Conservation (phyloP, 1,140 invertebrate species). For the Euborellia annulipes region DNA sequence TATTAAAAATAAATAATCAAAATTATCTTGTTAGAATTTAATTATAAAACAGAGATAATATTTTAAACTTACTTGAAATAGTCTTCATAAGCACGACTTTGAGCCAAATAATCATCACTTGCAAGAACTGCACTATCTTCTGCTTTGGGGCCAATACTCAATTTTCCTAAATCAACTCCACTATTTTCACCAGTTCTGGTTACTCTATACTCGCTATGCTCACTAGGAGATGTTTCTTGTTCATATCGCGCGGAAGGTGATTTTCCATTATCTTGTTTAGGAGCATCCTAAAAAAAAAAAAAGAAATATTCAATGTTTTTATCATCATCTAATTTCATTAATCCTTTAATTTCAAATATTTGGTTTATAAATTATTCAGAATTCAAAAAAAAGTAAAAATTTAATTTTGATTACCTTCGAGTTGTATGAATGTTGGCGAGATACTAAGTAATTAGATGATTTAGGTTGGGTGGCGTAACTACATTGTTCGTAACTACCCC, state of each 20-base stretch:
- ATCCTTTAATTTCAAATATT: neutral
- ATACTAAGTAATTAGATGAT: constrained; percentile 20
- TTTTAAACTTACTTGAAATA: constrained; percentile 22
- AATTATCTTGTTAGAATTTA: no score
- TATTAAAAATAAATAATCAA: no score
- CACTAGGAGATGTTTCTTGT: no score
- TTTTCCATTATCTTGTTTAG: neutral
- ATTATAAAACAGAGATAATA: no score
- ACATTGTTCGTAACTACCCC: constrained; percentile 32
- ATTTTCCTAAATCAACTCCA: neutral
- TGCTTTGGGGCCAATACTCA: neutral
- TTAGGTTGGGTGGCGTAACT: constrained; percentile 25
- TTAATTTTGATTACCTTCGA: neutral
- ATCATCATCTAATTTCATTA: neutral
- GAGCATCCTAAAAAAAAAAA: neutral
- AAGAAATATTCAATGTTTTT: neutral
- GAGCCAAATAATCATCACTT: constrained; percentile 12
- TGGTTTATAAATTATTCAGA: neutral
- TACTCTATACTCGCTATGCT: neutral
- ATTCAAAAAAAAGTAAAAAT: neutral
- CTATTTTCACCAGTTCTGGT: constrained; percentile 1
- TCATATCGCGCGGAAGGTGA: neutral
- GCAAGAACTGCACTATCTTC: neutral
- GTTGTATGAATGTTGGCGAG: constrained; percentile 15
- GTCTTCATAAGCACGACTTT: constrained; percentile 21